Evolutionary conservation across 2,797 vertebrate genomes (phyloP).

Genomic region (Thripadectes ignobilis): DNA sequence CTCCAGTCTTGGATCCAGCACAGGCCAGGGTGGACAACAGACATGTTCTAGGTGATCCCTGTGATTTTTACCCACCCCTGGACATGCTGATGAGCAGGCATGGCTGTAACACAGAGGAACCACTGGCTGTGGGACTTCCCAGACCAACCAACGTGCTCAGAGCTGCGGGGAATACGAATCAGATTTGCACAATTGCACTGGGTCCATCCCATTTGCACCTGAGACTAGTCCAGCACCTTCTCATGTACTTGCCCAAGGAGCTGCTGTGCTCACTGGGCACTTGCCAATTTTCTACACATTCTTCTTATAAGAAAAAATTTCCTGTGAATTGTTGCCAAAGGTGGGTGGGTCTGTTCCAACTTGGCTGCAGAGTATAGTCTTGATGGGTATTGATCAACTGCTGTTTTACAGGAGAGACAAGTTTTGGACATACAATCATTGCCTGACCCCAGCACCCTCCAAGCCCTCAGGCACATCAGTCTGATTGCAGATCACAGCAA

Average conservation of each 20-base stretch:
- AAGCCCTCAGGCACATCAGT: accelerated
- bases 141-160: not conserved
- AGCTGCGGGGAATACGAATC: not conserved
- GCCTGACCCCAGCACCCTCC: not conserved
- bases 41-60: not conserved
- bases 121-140: not conserved
- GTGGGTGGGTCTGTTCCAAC: not conserved
- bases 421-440: not conserved
- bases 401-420: not conserved
- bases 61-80: not conserved
- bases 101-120: not conserved
- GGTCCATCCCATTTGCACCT: not conserved
- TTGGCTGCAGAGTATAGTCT: not conserved
- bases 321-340: not conserved
- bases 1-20: not conserved
- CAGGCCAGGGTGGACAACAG: not conserved
- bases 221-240: not conserved
- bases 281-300: not conserved
- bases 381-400: not conserved
- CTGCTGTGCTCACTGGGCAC: not conserved
- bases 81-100: not conserved
- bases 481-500: not conserved
- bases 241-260: not conserved
- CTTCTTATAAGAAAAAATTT: not conserved
- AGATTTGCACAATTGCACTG: not conserved